Conservation (phyloP, 2,113 vertebrate genomes). For the Caretta caretta region DNA sequence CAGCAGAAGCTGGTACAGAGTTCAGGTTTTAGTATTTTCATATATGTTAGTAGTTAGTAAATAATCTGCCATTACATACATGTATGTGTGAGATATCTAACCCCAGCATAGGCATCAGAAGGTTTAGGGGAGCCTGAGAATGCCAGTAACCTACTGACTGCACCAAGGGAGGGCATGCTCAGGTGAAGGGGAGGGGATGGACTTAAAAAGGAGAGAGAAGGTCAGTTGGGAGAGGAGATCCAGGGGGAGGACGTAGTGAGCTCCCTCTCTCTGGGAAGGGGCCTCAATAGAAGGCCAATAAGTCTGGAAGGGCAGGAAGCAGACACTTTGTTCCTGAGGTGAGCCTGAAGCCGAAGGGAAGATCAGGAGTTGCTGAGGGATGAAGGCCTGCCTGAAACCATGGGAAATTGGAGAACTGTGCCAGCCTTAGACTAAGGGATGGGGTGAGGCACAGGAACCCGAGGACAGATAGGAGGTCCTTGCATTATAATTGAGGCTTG, state of each 20-base stretch:
- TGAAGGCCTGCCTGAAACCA: background rate
- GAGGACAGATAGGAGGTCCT: no score
- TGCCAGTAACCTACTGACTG: background rate
- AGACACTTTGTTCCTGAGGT: background rate
- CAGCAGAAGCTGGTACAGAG: background rate
- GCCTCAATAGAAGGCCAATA: background rate
- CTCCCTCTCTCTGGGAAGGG: background rate
- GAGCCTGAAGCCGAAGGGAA: no score
- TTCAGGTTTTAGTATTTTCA: background rate
- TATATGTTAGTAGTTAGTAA: background rate
- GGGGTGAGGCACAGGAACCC: no score
- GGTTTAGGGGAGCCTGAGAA: background rate
- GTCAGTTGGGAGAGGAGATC: background rate
- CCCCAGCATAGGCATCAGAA: background rate
- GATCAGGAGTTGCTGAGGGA: background rate
- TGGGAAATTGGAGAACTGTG: background rate
- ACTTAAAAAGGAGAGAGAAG: background rate
- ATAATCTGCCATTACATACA: background rate
- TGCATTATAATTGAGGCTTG: no score
- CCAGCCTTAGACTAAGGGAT: background rate
- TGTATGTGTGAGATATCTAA: background rate
- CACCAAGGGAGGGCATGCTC: background rate
- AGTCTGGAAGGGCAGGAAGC: background rate
- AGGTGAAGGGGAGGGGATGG: background rate
- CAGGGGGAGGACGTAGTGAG: background rate